Evolutionary conservation across 2,888 invertebrate species (phyloP), one percentile per base, ranked within the genome.

Genomic region (Platerodrilus igneus): DNA sequence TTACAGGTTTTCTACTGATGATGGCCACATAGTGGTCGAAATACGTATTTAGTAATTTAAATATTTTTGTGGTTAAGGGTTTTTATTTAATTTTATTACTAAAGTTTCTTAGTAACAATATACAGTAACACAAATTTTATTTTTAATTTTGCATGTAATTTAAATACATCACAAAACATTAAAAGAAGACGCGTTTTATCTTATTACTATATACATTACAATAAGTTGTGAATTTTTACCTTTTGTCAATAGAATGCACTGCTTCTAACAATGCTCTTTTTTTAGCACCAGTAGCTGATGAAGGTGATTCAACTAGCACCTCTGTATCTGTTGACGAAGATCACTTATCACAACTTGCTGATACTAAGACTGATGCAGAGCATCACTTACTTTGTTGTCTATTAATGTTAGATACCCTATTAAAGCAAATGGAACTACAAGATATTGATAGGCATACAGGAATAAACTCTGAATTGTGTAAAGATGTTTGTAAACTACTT

Each of bases 401-500:
- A 50, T 77, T 96, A 21, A 95, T 97, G 93, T 72, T 97, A 47
- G 97, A 99, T 62, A 86, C 96, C 52, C 71, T 95, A 29, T 72
- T 96, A 8, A 94, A 94, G 71, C 97, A 99, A 82, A 80, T 91
- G 79, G 88, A 90, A 61, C 71, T 92, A 8, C 90, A 91, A 67
- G 85, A 87, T 55, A 76, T 87, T n/a, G 83, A 86, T 52, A 78
- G 79, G 50, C 86, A 89, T 59, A 81, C 83, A 50, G 89, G 89
- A 22, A 75, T 89, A 40, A 81, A 83, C 58, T 84, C 84, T 5
- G 75, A 78, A 43, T 75, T 84, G 2, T 83, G 85, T 51, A 80
- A 81, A 62, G 81, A 86, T 58, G 80, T 87, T 48, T 79, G 81
- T 37, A 75, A 81, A 34, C 67, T 91, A 19, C 68, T 91, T 50